phyloP scores from a whole-genome alignment of 37 sponge, comb jelly and placozoan genomes.

The Ianthella basta region DNA sequence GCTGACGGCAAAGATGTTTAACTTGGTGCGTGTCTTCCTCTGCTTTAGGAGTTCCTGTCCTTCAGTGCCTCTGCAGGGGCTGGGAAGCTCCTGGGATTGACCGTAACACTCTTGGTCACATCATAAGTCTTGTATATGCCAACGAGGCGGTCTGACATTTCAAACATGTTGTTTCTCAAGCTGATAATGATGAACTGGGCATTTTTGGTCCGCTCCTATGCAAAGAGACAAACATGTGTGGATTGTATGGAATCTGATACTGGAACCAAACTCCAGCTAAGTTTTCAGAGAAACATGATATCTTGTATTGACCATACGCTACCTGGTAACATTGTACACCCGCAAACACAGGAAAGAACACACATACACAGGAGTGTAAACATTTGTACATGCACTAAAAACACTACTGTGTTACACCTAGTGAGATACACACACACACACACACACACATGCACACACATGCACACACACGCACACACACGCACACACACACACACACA shows the following conservation, averaged over 20 bases:
- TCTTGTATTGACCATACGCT: too few species aligned
- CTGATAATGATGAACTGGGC: slow-evolving; percentile 99
- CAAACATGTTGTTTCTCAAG: slow-evolving; percentile 98
- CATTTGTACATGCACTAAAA: background rate
- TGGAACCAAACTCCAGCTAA: too few species aligned
- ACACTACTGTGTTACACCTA: background rate
- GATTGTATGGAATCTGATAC: too few species aligned
- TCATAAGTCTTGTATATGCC: slow-evolving; percentile 97
- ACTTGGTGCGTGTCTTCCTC: too few species aligned
- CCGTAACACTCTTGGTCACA: slow-evolving; percentile 82
- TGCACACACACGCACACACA: slow-evolving; percentile 2
- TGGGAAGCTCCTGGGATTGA: slow-evolving; percentile 51
- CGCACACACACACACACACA: slow-evolving; percentile 4
- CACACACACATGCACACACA: background rate
- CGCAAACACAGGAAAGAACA: too few species aligned
- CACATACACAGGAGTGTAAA: background rate
- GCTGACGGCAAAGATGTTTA: too few species aligned
- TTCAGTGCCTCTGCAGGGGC: background rate
- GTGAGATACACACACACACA: slow-evolving; percentile 4
- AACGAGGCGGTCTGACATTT: slow-evolving; percentile 88
- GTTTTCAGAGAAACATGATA: too few species aligned
- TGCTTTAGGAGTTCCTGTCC: background rate
- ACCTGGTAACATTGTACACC: too few species aligned
- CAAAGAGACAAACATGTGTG: background rate
- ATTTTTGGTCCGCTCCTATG: slow-evolving; percentile 98